phyloP scores from a whole-genome alignment of 2,888 invertebrate genomes.

The Omphaloscelis lunosa region DNA sequence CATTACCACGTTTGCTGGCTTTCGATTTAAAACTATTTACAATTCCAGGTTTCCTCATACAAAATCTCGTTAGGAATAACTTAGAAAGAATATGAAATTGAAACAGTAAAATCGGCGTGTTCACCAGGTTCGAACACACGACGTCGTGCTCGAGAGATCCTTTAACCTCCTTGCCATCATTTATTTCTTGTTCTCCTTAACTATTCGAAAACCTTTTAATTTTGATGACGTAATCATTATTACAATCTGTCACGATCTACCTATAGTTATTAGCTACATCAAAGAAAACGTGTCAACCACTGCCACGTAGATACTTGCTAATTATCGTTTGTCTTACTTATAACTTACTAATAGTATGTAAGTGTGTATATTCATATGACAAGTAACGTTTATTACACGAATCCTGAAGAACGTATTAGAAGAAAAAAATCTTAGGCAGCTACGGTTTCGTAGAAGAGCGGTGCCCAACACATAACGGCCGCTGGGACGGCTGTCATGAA shows the following conservation, averaged over 20 bases:
- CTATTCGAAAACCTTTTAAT: not conserved
- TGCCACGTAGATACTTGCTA: conserved; percentile 46
- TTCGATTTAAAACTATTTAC: not conserved
- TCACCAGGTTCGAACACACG: not conserved
- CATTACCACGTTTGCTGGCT: not conserved
- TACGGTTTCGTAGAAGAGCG: too few relatives aligned
- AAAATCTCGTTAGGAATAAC: not conserved
- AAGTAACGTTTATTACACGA: conserved; percentile 14
- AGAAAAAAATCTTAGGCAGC: not conserved
- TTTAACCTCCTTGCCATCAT: not conserved
- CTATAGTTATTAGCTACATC: conserved; percentile 17
- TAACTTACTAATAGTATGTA: conserved; percentile 24
- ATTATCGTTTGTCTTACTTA: conserved; percentile 55
- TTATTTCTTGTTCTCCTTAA: too few relatives aligned
- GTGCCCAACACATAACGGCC: too few relatives aligned
- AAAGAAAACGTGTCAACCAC: conserved; percentile 31
- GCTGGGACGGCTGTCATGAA: not conserved
- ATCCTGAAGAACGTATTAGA: not conserved
- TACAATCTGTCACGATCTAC: conserved; percentile 22
- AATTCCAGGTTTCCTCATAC: not conserved
- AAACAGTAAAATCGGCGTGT: too few relatives aligned
- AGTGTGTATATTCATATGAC: conserved; percentile 1
- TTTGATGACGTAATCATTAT: conserved; percentile 2
- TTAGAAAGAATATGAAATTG: not conserved
- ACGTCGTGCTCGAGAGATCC: not conserved